A percentile compares a stretch with the other conserved stretches of the same genome.
These are phyloP conservation scores for Ormyrus labotus DNA, from an alignment of 2,888 invertebrate species.

Conservation along the genomic window DNA sequence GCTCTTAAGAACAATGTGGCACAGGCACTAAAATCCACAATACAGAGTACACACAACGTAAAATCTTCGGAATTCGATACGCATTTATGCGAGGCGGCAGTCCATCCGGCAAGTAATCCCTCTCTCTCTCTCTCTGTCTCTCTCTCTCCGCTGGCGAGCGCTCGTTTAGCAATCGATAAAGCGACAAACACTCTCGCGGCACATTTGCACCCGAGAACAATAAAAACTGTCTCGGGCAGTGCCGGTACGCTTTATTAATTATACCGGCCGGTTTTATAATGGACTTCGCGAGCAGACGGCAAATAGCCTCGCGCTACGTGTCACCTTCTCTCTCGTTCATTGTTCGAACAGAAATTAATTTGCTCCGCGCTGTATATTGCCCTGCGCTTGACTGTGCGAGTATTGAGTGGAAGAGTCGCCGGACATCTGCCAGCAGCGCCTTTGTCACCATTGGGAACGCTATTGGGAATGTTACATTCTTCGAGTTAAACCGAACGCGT, in stretches of 20 bases:
- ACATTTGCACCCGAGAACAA: not conserved
- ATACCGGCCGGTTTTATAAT: conserved; percentile 27
- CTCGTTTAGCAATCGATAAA: conserved; percentile 30
- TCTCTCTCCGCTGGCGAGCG: no score
- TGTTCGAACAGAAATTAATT: conserved; percentile 41
- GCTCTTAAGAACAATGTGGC: no score
- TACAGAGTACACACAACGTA: no score
- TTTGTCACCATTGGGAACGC: no score
- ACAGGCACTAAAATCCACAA: no score
- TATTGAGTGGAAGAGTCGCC: no score
- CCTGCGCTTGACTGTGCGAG: no score
- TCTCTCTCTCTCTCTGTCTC: no score
- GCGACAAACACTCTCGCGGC: not conserved
- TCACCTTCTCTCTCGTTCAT: not conserved
- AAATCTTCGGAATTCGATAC: conserved; percentile 11
- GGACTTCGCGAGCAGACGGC: conserved; percentile 10
- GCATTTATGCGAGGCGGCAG: conserved; percentile 1
- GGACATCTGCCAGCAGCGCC: no score
- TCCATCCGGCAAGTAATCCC: not conserved
- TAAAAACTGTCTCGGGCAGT: conserved; percentile 26
- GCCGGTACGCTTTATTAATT: conserved; percentile 34
- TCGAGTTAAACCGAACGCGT: no score
- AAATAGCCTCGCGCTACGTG: not conserved
- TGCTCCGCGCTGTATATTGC: not conserved
- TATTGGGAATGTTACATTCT: no score